Evolutionary conservation across 2,797 vertebrate species (phyloP), one percentile per base, ranked within the genome.

Genomic region (Pseudotriccus pelzelni): DNA sequence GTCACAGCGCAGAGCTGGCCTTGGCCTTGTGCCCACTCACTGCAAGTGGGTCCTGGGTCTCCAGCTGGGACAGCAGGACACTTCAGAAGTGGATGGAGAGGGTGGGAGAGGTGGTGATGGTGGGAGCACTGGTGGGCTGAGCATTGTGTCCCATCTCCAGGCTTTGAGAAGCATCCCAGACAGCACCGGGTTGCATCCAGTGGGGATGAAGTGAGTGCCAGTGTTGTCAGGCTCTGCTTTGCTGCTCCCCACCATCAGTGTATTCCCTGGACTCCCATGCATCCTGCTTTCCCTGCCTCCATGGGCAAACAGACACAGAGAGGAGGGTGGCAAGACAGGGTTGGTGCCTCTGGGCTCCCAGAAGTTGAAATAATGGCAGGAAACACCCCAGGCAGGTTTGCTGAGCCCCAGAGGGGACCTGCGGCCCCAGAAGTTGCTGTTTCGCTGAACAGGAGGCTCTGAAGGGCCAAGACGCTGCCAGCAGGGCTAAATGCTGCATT

Each of bases 401-500:
- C 43, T n/a, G 43, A 66, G 63, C 63, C 62, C 41, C 41, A 44
- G 32, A 23, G 62, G 32, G 41, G 16, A 23, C 63, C 6, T 7
- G 12, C 5, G n/a, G 75, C 62, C 82, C 66, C 0, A 0, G 22
- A 82, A 36, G 82, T 47, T 0, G 1, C 27, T 2, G 50, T 43
- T 95, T 62, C 27, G 14, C 91, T 73, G 90, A 88, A 43, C 91
- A 90, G 84, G 89, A 78, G 36, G 93, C 87, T 84, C 90, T 34
- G 85, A 94, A 91, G 94, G 89, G 93, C 0, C 66, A 37, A 73
- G 93, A 50, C 1, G 27, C 87, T 96, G 94, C 94, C 96, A 92
- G 89, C 76, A 91, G 83, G 80, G 94, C 91, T 84, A 93, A 95
- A 95, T 69, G 95, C 91, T 94, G 96, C 83, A 63, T 94, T 97